Conservation (phyloP, 2,113 vertebrate species). For the Delphinus delphis region DNA sequence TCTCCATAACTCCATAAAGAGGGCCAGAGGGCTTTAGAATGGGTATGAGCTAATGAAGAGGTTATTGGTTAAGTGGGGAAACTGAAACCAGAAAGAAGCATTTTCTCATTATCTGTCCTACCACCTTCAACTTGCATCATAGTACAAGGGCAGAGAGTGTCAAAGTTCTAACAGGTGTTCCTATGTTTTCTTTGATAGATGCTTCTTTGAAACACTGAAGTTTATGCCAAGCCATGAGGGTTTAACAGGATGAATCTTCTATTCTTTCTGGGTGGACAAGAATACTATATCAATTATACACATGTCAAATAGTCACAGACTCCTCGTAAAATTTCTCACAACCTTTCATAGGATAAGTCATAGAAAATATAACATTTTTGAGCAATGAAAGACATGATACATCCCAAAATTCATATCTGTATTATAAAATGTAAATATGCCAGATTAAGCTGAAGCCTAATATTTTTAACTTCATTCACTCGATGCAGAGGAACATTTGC, state of each 20-base stretch:
- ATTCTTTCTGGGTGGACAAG: neutral
- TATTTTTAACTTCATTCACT: conserved; percentile 42
- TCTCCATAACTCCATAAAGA: neutral
- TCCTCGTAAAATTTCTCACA: neutral
- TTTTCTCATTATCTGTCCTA: neutral
- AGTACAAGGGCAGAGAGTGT: neutral
- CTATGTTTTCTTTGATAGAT: neutral
- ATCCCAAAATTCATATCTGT: neutral
- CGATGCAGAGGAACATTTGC: neutral
- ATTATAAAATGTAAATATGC: neutral
- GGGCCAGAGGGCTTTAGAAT: neutral
- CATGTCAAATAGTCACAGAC: neutral
- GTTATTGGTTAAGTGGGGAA: neutral
- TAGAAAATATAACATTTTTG: conserved; percentile 14
- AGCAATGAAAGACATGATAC: neutral
- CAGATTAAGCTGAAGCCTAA: conserved; percentile 37
- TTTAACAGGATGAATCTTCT: neutral
- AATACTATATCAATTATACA: neutral
- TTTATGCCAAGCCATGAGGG: neutral
- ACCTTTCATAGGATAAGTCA: neutral
- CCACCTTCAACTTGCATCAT: neutral
- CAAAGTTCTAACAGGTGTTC: neutral
- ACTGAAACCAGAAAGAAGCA: neutral
- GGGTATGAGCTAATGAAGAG: neutral
- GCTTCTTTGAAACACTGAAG: conserved; percentile 26